A percentile compares a stretch with the other conserved stretches of the same genome.
Conservation (phyloP, 2,797 vertebrate species). For the Enteromius trimaculatus region DNA sequence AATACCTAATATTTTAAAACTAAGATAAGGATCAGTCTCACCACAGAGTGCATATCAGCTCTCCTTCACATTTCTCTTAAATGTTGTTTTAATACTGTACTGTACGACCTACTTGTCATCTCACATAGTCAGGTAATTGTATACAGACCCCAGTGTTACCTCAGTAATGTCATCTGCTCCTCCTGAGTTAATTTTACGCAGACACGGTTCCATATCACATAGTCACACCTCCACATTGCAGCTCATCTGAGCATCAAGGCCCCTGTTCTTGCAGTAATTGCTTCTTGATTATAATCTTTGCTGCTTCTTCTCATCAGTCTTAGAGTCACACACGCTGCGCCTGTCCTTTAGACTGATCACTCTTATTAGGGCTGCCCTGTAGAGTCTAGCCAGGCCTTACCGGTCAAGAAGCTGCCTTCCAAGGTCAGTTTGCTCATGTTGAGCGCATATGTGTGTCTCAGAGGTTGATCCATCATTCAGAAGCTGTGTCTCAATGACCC, state of each 20-base stretch:
- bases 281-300: slow-evolving; percentile 53
- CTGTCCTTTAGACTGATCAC: slow-evolving; percentile 56
- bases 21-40: too few relatives aligned
- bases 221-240: slow-evolving; percentile 23
- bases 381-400: slow-evolving; percentile 33
- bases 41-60: too few relatives aligned
- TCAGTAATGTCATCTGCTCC: slow-evolving; percentile 25
- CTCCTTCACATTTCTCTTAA: too few relatives aligned
- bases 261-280: slow-evolving; percentile 48
- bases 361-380: slow-evolving; percentile 40
- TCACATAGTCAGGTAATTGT: slow-evolving; percentile 28
- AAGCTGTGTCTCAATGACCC: slow-evolving; percentile 47
- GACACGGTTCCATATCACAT: slow-evolving; percentile 21
- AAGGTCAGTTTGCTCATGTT: slow-evolving; percentile 44
- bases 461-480: slow-evolving; percentile 49
- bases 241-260: slow-evolving; percentile 44
- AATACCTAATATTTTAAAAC: not conserved
- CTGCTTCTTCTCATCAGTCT: slow-evolving; percentile 25
- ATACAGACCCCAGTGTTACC: not conserved
- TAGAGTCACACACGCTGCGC: slow-evolving; percentile 31
- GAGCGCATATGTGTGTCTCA: slow-evolving; percentile 17
- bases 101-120: slow-evolving; percentile 9
- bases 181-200: slow-evolving; percentile 40
- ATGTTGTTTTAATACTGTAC: too few relatives aligned
- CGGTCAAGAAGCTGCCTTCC: slow-evolving; percentile 35